Percentiles rank a stretch among this genome's conserved stretches.
Evolutionary conservation across 2,113 vertebrate genomes (phyloP).

Genomic region (Osmerus mordax): DNA sequence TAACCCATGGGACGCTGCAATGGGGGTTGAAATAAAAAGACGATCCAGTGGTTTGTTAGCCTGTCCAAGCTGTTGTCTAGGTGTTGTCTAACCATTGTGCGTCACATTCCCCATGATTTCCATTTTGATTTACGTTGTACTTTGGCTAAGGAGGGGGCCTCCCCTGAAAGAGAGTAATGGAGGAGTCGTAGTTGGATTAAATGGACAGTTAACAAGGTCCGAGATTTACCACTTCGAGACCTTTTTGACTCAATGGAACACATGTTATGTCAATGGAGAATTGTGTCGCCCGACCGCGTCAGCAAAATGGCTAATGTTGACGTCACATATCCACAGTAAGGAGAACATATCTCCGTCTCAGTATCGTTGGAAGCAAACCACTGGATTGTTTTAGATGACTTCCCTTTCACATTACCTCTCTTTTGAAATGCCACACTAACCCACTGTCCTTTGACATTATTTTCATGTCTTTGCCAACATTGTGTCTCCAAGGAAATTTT

Average conservation of each 20-base stretch:
- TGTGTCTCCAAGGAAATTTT: conserved; percentile 20
- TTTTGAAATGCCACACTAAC: conserved; percentile 52
- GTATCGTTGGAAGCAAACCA: conserved; percentile 48
- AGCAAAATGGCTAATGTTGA: conserved; percentile 13
- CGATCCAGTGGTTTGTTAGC: conserved; percentile 66
- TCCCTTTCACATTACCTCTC: conserved; percentile 57
- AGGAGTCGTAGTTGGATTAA: conserved; percentile 54
- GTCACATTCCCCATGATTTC: conserved; percentile 11
- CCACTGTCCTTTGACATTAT: conserved; percentile 30
- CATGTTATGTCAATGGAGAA: conserved; percentile 54
- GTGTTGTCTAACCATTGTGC: conserved; percentile 6
- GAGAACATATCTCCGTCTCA: neutral
- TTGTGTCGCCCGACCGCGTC: conserved; percentile 40
- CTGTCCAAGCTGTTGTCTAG: conserved; percentile 13
- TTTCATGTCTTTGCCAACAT: conserved; percentile 8
- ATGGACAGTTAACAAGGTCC: conserved; percentile 61
- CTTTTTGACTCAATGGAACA: conserved; percentile 54
- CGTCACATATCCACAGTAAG: neutral
- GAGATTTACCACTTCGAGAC: conserved; percentile 50
- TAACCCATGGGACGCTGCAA: conserved; percentile 59
- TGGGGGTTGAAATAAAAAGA: conserved; percentile 42
- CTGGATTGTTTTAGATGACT: conserved; percentile 57
- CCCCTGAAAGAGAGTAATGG: conserved; percentile 40
- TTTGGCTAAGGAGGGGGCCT: conserved; percentile 12
- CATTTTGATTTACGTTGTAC: conserved; percentile 6